Evolutionary conservation across 2,888 invertebrate genomes (phyloP), one percentile per base, ranked within the genome.

Genomic region (Pogonocherus hispidulus): DNA sequence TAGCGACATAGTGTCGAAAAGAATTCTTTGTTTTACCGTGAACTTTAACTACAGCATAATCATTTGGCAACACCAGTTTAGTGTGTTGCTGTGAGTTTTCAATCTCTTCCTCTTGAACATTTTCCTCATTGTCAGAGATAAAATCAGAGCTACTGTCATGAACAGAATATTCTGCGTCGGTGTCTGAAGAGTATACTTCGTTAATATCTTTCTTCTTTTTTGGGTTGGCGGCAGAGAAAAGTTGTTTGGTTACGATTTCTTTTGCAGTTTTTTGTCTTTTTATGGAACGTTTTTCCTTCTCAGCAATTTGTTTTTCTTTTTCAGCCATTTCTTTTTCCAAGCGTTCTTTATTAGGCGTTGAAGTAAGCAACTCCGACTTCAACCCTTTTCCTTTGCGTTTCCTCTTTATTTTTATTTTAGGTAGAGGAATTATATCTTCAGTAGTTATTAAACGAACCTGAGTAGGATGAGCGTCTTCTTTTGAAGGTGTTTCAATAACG

Each of bases 1-100:
- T n/a, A 65, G 56, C 65, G 2, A 65, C 56, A 37, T 65, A 65
- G 65, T 65, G 56, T 57, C 65, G 55, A 46, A 65, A 65, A 65
- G 56, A 65, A 46, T 56, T 56, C 20, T 65, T 65, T 56, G 56
- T 65, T 65, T 65, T 56, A 23, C 65, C 56, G 22, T 56, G 56
- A 20, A 65, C 56, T 47, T 56, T 46, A 44, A 56, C 65, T 57
- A 65, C 65, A 57, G 65, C 57, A 23, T 19, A 65, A 44, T 65
- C 57, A 27, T 65, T 65, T 57, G 47, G 47, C 16, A 41, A 16
- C 16, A 14, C 3, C n/a, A n/a, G n/a, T 41, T 41, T 41, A 47
- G 57, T 47, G n/a, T 49, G 46, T 18, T 57, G 35, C 46, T 55
- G 41, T 56, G 55, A 56, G 14, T 20, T 44, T 3, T 56, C 64